Evolutionary conservation across 1,140 invertebrate species (phyloP), one percentile per base, ranked within the genome.

Genomic region (Solenopsis fugax): DNA sequence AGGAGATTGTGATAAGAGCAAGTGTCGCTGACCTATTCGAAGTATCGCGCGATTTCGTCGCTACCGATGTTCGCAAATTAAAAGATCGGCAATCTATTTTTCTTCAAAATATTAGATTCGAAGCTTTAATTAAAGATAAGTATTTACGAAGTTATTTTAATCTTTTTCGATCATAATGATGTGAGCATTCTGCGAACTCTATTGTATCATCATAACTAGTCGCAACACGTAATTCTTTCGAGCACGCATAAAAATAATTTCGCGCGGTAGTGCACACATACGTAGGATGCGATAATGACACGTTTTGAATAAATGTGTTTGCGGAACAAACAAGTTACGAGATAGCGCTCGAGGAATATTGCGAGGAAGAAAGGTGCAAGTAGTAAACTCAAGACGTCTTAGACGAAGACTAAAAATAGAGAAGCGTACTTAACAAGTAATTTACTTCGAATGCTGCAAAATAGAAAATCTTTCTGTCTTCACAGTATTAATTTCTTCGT

Each of bases 241-340:
- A 48, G 41, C 29, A 24, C 45, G 29, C 41, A 7, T 60, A 24
- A 29, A 62, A 71, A 73, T 50, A 56, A 56, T 21, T 60, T 58
- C 41, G 12, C 80, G 24, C 52, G 78, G 37, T 82, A 73, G 67
- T 82, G 48, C 54, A 48, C 54, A 48, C 24, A 73, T 24, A 18
- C 24, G 24, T 29, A 34, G 78, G 64, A 58, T 48, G 69, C 78
- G 64, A 58, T 73, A 34, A 73, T 84, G 69, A 75, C 41, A 75
- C 41, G 24, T 84, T 73, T 84, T 60, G 69, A 84, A 73, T 75
- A 84, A 73, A 75, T 73, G 80, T 84, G 69, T 84, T 84, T 84
- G 69, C 80, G 69, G 80, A 75, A 84, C 80, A 84, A 84, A 84
- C 80, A 41, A 52, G 64, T 67, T 50, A 54, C 13, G 77, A 84